Evolutionary conservation across 2,888 invertebrate species (phyloP).

Genomic region (Ypsolopha scabrella): DNA sequence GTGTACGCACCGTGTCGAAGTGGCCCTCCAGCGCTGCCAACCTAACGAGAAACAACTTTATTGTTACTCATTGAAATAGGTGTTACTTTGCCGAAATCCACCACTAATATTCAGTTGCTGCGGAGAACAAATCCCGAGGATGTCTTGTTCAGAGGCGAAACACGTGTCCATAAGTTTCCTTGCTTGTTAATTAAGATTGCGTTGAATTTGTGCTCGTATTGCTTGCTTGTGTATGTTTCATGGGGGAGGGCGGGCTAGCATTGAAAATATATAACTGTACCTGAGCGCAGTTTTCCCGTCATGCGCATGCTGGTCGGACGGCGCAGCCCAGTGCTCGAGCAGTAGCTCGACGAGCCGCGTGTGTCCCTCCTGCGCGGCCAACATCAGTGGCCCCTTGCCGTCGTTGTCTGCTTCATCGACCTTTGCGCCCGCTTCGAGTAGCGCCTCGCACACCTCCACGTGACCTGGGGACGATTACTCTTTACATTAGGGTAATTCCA

Average conservation of each 20-base stretch:
- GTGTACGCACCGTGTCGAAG: slow-evolving; percentile 79
- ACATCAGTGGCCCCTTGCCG: slow-evolving; percentile 87
- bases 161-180: too few species aligned
- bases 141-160: too few species aligned
- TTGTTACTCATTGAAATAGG: too few species aligned
- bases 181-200: too few species aligned
- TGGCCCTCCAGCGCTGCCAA: slow-evolving; percentile 88
- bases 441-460: slow-evolving; percentile 82
- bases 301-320: slow-evolving; percentile 87
- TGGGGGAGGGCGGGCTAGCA: too few species aligned
- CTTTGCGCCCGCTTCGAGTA: slow-evolving; percentile 89
- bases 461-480: slow-evolving; percentile 77
- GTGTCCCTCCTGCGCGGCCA: slow-evolving; percentile 93
- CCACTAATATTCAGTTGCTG: too few species aligned
- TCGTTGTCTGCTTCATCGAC: slow-evolving; percentile 93
- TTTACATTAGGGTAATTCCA: too few species aligned
- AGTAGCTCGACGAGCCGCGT: slow-evolving; percentile 71
- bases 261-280: too few species aligned
- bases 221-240: too few species aligned
- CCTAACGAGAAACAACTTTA: slow-evolving; percentile 32
- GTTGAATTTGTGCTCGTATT: too few species aligned
- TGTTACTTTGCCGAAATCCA: too few species aligned
- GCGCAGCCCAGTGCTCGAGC: slow-evolving; percentile 80
- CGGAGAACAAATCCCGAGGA: too few species aligned
- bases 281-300: slow-evolving; percentile 91